Conservation (phyloP, 2,797 vertebrate species). For the Anguilla megastoma region DNA sequence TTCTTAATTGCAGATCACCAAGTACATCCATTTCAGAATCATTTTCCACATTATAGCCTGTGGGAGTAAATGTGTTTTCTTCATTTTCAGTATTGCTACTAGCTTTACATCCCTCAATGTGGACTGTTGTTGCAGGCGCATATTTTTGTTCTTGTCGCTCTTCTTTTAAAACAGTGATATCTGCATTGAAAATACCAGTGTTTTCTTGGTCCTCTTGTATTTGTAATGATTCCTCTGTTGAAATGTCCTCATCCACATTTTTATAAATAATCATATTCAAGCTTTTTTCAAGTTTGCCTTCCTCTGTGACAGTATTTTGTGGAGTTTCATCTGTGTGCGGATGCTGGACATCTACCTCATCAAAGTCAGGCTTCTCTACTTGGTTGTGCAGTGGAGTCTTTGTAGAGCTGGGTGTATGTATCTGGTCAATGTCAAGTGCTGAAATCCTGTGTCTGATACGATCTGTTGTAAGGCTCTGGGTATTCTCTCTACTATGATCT, state of each 20-base stretch:
- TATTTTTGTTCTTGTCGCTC: not conserved
- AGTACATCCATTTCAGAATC: not conserved
- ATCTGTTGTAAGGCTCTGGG: slow-evolving; percentile 12
- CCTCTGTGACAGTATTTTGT: not conserved
- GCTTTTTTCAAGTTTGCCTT: slow-evolving; percentile 1
- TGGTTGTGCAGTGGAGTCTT: slow-evolving; percentile 14
- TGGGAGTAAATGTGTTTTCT: not conserved
- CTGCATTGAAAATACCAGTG: not conserved
- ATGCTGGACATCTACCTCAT: slow-evolving; percentile 15
- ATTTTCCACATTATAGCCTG: not conserved
- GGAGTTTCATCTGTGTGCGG: not conserved
- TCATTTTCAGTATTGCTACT: not conserved
- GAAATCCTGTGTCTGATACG: not conserved
- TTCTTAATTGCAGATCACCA: not conserved
- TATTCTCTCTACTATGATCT: not conserved
- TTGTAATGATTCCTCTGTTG: not conserved
- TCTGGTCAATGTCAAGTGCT: slow-evolving; percentile 19
- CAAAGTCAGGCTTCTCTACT: not conserved
- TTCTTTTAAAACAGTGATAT: not conserved
- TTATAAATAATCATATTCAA: slow-evolving; percentile 13
- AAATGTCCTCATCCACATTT: slow-evolving; percentile 15
- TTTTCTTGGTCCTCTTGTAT: slow-evolving; percentile 5
- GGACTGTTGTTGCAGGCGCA: not conserved
- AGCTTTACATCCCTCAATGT: not conserved
- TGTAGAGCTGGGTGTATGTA: slow-evolving; percentile 4